Evolutionary conservation across 2,113 vertebrate genomes (phyloP), one percentile per base, ranked within the genome.

Genomic region (Ctenodactylus gundi): DNA sequence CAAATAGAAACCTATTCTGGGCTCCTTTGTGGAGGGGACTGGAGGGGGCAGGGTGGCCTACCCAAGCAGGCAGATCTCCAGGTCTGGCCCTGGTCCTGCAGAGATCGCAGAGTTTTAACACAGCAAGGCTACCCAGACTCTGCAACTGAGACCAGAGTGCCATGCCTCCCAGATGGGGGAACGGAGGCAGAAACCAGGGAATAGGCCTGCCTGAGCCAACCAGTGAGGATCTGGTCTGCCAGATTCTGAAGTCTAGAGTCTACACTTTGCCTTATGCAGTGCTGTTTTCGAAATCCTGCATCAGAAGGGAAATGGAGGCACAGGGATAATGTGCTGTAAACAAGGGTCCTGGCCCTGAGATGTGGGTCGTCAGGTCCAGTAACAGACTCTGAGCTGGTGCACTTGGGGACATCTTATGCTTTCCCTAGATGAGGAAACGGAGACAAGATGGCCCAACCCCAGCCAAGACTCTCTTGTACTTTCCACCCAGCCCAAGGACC

Each of bases 1-100:
- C 97, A 97, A 96, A 97, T 97, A 97, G 97, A 97, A 97, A 97
- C 97, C 97, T 97, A 97, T 97, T 97, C 97, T 97, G 93, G 97
- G 97, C 95, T 90, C 73, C 72, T 90, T 73, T 49, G 64, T 58
- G 77, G 68, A 93, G 92, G 95, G 91, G 94, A 46, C 9, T 0
- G 29, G 57, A 7, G 93, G 95, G 96, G 94, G 97, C 95, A 85
- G 96, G 87, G 93, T 5, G 44, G 93, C 75, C 80, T 83, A 90
- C 7, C 39, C 44, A 58, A 91, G 85, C 23, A 82, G 78, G 82
- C 64, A 1, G 57, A 90, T 7, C 0, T 46, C 68, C 80, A 93
- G 85, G 49, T 57, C 64, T 70, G 80, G 95, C 60, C 39, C 44
- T 88, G 44, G 88, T 78, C 85, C 88, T 67, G 64, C 57, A 83